A percentile compares a stretch with the other conserved stretches of the same genome.
phyloP scores from a whole-genome alignment of 2,797 vertebrate genomes.

The Ataeniobius toweri region DNA sequence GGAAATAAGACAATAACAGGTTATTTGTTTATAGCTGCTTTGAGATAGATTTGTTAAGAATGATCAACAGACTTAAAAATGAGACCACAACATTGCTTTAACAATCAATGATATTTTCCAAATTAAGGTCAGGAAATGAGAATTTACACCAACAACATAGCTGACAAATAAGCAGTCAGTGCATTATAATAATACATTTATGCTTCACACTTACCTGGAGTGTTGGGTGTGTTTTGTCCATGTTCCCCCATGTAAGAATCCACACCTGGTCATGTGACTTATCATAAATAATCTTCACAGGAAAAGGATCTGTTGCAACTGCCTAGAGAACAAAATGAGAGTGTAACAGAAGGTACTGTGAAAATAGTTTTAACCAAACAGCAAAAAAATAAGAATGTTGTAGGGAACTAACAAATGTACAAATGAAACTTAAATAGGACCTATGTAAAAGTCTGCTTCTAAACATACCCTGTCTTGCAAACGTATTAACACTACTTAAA shows the following conservation, averaged over 20 bases:
- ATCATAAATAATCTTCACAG: slow-evolving; percentile 92
- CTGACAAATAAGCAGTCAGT: not conserved
- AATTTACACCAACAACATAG: not conserved
- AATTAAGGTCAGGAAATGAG: not conserved
- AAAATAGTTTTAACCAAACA: not conserved
- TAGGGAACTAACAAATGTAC: not conserved
- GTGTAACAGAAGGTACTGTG: not conserved
- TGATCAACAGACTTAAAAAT: slow-evolving; percentile 16
- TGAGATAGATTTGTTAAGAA: slow-evolving; percentile 3
- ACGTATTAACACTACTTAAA: not conserved
- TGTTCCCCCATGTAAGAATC: slow-evolving; percentile 92
- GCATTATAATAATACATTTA: not conserved
- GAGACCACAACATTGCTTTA: not conserved
- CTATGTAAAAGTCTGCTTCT: not conserved
- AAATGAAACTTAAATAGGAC: not conserved
- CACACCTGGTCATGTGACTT: slow-evolving; percentile 98
- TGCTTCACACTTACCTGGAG: slow-evolving; percentile 83
- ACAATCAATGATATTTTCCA: not conserved
- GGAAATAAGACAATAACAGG: slow-evolving; percentile 12
- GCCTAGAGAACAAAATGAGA: slow-evolving; percentile 75
- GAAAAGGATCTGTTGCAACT: slow-evolving; percentile 88
- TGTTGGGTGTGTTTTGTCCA: slow-evolving; percentile 81
- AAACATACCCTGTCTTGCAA: not conserved
- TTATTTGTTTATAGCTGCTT: slow-evolving; percentile 19
- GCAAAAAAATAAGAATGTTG: not conserved